These are phyloP conservation scores for Bombus cullumanus DNA, from an alignment of 1,140 invertebrate species.

Conservation along the genomic window DNA sequence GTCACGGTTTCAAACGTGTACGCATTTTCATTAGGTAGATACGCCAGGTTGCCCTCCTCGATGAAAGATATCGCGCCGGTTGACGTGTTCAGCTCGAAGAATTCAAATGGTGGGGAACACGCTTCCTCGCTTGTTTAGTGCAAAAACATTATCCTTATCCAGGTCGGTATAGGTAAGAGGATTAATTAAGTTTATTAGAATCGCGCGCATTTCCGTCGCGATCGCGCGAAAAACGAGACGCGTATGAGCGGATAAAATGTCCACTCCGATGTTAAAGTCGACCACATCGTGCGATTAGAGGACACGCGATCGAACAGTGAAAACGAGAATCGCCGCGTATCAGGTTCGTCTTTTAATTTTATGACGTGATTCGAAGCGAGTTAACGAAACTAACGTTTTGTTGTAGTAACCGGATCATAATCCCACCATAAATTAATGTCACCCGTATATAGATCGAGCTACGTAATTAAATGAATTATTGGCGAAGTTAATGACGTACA, in stretches of 20 bases:
- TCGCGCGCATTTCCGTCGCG: neutral
- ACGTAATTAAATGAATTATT: neutral
- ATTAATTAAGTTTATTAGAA: neutral
- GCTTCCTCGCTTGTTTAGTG: neutral
- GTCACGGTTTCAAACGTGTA: constrained; percentile 27
- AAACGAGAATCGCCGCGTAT: neutral
- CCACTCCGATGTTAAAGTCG: no score
- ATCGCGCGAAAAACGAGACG: constrained; percentile 9
- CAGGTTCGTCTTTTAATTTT: neutral
- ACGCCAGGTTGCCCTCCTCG: constrained; percentile 25
- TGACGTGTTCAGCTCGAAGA: constrained; percentile 27
- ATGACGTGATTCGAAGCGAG: neutral
- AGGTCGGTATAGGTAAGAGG: neutral
- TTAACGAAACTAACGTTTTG: neutral
- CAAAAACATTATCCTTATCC: neutral
- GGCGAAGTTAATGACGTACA: neutral
- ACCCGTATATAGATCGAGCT: neutral
- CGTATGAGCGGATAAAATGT: neutral
- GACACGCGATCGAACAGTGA: constrained; percentile 17
- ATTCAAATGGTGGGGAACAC: neutral
- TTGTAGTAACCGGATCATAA: neutral
- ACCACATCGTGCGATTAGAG: neutral
- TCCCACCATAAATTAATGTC: neutral
- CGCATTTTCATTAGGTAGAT: constrained; percentile 36
- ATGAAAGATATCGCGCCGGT: constrained; percentile 35